Percentiles rank a stretch among this genome's conserved stretches.
phyloP scores from a whole-genome alignment of 2,113 vertebrate genomes.

The Micronisus gabar region DNA sequence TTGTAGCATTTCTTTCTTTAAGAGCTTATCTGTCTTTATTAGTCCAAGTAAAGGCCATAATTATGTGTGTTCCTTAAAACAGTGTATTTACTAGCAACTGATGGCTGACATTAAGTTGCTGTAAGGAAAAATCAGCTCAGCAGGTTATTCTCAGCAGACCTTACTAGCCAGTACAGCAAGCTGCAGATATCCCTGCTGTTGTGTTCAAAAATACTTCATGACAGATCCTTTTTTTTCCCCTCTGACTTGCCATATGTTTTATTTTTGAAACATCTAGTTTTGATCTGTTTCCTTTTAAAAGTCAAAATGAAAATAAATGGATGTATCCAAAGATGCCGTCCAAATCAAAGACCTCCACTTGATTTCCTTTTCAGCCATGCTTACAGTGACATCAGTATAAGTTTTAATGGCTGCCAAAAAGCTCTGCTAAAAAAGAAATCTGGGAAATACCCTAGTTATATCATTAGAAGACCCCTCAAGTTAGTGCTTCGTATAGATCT shows the following conservation, averaged over 20 bases:
- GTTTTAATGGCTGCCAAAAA: neutral
- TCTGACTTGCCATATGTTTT: neutral
- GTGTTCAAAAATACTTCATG: neutral
- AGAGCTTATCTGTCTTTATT: constrained; percentile 55
- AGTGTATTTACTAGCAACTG: neutral
- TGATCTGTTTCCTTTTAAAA: constrained; percentile 3
- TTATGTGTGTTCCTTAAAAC: constrained; percentile 27
- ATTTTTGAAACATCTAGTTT: neutral
- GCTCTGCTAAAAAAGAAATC: neutral
- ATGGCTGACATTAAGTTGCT: constrained; percentile 38
- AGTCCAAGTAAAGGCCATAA: constrained; percentile 53
- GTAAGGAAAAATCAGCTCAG: neutral
- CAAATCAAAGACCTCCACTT: neutral
- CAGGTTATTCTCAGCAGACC: constrained; percentile 16
- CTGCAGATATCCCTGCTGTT: neutral
- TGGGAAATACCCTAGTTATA: neutral
- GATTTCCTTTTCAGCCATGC: neutral
- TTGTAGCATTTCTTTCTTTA: constrained; percentile 35
- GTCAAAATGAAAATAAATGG: neutral
- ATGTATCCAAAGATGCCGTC: neutral
- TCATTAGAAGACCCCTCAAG: neutral
- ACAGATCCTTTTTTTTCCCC: neutral
- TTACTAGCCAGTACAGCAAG: neutral
- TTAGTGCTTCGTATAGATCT: neutral
- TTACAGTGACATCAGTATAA: neutral